Percentiles rank a stretch among this genome's conserved stretches.
Evolutionary conservation across 2,797 vertebrate species (phyloP).

Genomic region (Phrynocephalus guinanensis): DNA sequence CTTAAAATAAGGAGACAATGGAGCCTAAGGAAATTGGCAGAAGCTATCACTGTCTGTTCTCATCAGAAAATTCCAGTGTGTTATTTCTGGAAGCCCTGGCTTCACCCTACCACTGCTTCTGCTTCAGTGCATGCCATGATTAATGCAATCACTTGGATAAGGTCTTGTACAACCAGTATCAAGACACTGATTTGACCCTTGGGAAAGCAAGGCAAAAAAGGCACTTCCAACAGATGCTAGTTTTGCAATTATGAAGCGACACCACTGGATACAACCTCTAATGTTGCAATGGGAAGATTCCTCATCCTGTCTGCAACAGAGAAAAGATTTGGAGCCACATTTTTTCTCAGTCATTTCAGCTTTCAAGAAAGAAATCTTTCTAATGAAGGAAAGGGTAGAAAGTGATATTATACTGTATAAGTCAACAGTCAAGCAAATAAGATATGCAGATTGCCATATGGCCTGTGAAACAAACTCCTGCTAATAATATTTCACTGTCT

Average conservation of each 20-base stretch:
- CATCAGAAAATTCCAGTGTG: neutral
- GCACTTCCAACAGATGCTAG: neutral
- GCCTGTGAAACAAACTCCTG: constrained; percentile 14
- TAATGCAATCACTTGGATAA: neutral
- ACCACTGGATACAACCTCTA: neutral
- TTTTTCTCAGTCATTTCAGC: neutral
- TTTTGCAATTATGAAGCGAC: neutral
- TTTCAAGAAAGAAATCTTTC: constrained; percentile 9
- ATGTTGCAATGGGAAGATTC: neutral
- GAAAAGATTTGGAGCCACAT: neutral
- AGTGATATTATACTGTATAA: constrained; percentile 15
- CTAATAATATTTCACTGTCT: constrained; percentile 28
- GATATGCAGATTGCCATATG: constrained; percentile 35
- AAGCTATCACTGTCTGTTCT: neutral
- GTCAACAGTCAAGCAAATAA: neutral
- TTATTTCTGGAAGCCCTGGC: neutral
- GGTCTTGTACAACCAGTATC: neutral
- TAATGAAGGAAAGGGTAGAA: neutral
- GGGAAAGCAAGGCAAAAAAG: neutral
- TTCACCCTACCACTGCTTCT: neutral
- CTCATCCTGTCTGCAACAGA: neutral
- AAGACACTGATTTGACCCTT: neutral
- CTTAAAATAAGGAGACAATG: neutral
- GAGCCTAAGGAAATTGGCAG: neutral
- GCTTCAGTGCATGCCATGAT: neutral